Evolutionary conservation across 2,888 invertebrate species (phyloP).

Genomic region (Allolobophora icterica): DNA sequence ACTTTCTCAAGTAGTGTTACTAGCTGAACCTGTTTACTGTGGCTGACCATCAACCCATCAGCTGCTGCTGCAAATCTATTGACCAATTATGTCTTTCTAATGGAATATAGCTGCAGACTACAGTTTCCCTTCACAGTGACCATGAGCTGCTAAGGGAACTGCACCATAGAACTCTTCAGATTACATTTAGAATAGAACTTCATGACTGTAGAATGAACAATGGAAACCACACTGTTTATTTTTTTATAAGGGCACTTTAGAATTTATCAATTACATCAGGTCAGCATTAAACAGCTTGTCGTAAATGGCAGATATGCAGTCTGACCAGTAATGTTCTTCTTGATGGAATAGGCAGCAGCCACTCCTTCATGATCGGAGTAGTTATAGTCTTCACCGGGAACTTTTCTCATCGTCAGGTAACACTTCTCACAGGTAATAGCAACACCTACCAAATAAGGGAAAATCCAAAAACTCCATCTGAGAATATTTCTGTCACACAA

Average conservation of each 20-base stretch:
- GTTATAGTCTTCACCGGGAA: conserved; percentile 55
- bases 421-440: conserved; percentile 53
- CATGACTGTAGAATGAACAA: background rate
- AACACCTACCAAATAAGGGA: conserved; percentile 53
- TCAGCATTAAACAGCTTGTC: background rate
- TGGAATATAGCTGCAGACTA: background rate
- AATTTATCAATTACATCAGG: background rate
- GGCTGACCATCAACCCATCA: background rate
- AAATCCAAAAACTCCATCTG: background rate
- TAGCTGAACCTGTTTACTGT: background rate
- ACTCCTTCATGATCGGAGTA: conserved; percentile 64
- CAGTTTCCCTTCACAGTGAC: background rate
- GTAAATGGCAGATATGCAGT: background rate
- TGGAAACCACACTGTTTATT: background rate
- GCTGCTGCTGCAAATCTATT: background rate
- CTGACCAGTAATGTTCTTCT: conserved; percentile 45
- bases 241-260: background rate
- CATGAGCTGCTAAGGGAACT: background rate
- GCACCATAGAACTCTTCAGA: background rate
- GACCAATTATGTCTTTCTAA: background rate
- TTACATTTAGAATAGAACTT: background rate
- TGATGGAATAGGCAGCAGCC: conserved; percentile 52
- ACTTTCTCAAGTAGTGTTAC: background rate
- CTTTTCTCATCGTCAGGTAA: conserved; percentile 54
- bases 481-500: background rate